These are phyloP conservation scores for Philopotamus ludificatus DNA, from an alignment of 1,140 invertebrate species.

Conservation along the genomic window DNA sequence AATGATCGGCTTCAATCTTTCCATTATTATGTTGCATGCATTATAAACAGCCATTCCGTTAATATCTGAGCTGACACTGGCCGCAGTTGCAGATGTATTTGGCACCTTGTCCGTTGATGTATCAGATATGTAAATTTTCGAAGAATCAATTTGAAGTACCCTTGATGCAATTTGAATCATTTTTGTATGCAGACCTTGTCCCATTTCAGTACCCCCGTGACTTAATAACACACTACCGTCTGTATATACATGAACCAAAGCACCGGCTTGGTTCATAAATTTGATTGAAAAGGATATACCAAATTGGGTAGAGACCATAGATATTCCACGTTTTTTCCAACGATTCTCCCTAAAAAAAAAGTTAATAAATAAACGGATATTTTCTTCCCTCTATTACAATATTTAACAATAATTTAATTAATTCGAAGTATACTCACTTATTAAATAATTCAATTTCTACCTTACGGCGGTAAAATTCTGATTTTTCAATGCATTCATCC, in stretches of 20 bases:
- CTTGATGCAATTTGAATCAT: conserved; percentile 86
- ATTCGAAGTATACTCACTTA: conserved; percentile 51
- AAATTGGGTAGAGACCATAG: conserved; percentile 85
- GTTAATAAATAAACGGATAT: neutral
- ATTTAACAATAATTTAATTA: too few species aligned
- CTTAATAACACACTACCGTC: conserved; percentile 92
- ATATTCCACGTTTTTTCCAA: conserved; percentile 88
- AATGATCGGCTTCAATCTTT: conserved; percentile 76
- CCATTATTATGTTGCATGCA: conserved; percentile 77
- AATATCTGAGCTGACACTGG: conserved; percentile 86
- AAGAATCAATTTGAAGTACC: conserved; percentile 69
- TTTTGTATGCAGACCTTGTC: conserved; percentile 94
- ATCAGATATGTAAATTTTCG: conserved; percentile 85
- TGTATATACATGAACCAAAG: conserved; percentile 81
- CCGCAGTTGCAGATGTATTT: conserved; percentile 92
- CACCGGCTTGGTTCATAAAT: conserved; percentile 86
- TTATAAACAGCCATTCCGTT: conserved; percentile 93
- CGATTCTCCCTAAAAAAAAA: conserved; percentile 66
- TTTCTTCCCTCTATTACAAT: too few species aligned
- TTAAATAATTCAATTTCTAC: conserved; percentile 70
- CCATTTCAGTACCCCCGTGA: conserved; percentile 94
- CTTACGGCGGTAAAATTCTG: conserved; percentile 65
- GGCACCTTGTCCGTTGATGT: conserved; percentile 92
- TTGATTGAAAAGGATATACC: conserved; percentile 81
- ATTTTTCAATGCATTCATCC: conserved; percentile 73